Conservation (phyloP, 2,113 vertebrate species). For the Engraulis encrasicolus region DNA sequence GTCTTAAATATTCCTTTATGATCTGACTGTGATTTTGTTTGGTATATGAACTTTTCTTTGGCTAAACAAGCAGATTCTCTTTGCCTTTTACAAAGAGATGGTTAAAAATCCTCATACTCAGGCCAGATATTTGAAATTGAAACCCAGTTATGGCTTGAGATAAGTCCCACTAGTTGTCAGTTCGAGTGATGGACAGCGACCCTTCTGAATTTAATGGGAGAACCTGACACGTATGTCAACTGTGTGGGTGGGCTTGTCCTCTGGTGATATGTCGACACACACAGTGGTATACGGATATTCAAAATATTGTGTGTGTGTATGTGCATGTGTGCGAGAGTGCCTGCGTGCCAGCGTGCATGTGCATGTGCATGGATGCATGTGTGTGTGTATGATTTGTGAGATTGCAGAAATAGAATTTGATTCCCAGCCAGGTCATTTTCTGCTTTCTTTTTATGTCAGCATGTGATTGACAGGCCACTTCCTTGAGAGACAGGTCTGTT, state of each 20-base stretch:
- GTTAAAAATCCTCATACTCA: too few species aligned
- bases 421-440: background rate
- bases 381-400: background rate
- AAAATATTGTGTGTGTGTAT: background rate
- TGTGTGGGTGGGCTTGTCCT: background rate
- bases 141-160: background rate
- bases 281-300: background rate
- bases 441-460: background rate
- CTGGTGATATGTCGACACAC: slow-evolving; percentile 17
- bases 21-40: too few species aligned
- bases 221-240: background rate
- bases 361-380: too few species aligned
- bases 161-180: background rate
- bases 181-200: background rate
- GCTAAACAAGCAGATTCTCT: too few species aligned
- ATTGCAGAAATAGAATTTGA: background rate
- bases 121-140: background rate
- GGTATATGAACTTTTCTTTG: too few species aligned
- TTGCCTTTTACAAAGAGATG: too few species aligned
- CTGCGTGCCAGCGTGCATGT: background rate
- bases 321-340: background rate
- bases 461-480: slow-evolving; percentile 3
- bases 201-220: background rate
- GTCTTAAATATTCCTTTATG: too few species aligned
- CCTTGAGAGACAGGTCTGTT: slow-evolving; percentile 3